Conservation (phyloP, 2,797 vertebrate genomes). For the Rhabdomys pumilio region DNA sequence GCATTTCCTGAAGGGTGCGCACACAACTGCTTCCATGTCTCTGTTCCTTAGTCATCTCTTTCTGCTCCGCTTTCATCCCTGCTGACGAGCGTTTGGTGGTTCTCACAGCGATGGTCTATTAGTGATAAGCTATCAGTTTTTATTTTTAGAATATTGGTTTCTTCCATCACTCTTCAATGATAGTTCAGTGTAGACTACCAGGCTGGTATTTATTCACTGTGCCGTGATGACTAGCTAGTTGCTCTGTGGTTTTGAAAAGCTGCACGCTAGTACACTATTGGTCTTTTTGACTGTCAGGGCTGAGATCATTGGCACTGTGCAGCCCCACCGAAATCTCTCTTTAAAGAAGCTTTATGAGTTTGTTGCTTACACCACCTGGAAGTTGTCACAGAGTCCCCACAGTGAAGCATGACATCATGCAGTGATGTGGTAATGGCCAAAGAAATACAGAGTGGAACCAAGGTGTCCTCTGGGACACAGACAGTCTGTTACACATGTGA, state of each 20-base stretch:
- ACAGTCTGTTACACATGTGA: conserved; percentile 49
- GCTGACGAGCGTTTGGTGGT: conserved; percentile 6
- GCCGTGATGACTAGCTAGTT: background rate
- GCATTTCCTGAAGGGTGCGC: background rate
- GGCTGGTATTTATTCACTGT: conserved; percentile 19
- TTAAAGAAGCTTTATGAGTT: background rate
- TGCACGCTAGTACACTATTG: background rate
- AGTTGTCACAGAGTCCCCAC: conserved; percentile 64
- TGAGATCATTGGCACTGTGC: background rate
- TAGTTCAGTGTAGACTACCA: background rate
- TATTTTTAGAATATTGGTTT: background rate
- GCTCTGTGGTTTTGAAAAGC: conserved; percentile 34
- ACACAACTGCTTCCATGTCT: background rate
- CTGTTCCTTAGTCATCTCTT: background rate
- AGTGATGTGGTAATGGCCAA: conserved; percentile 38
- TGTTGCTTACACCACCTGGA: conserved; percentile 36
- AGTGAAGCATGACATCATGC: conserved; percentile 66
- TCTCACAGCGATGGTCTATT: background rate
- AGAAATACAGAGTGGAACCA: conserved; percentile 24
- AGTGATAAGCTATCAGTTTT: background rate
- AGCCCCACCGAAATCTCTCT: background rate
- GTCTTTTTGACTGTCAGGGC: background rate
- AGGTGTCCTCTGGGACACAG: conserved; percentile 66
- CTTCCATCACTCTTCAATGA: background rate
- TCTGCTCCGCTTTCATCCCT: conserved; percentile 18